These are phyloP conservation scores for Axea sp. DNA, from an alignment of 2,888 invertebrate species.

Conservation along the genomic window DNA sequence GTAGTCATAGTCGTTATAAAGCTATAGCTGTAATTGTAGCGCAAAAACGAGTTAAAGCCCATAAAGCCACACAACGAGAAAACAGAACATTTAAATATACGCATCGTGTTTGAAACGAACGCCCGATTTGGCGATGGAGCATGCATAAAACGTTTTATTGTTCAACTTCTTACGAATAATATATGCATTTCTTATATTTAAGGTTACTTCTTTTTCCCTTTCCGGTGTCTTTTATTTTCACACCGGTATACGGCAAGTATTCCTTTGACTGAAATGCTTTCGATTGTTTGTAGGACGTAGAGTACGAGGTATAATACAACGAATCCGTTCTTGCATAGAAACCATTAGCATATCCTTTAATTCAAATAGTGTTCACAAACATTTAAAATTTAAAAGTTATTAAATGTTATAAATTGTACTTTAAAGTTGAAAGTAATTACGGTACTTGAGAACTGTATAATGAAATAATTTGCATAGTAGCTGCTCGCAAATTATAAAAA, in stretches of 20 bases:
- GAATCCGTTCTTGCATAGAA: background rate
- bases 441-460: slow-evolving; percentile 4
- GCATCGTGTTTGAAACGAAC: slow-evolving; percentile 33
- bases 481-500: slow-evolving; percentile 14
- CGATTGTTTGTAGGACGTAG: slow-evolving; percentile 33
- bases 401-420: too few species aligned
- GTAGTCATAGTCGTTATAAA: too few species aligned
- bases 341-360: background rate
- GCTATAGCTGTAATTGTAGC: slow-evolving; percentile 5
- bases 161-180: slow-evolving; percentile 46
- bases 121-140: slow-evolving; percentile 32
- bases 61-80: slow-evolving; percentile 18
- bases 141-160: slow-evolving; percentile 54
- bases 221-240: slow-evolving; percentile 3
- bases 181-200: slow-evolving; percentile 28
- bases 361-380: too few species aligned
- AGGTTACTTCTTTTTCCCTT: slow-evolving; percentile 9
- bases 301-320: slow-evolving; percentile 42
- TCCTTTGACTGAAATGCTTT: slow-evolving; percentile 6
- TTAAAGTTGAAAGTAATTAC: slow-evolving; percentile 2
- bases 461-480: background rate
- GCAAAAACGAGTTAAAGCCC: slow-evolving; percentile 12
- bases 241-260: slow-evolving; percentile 5
- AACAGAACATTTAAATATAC: slow-evolving; percentile 37
- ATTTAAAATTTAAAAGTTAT: background rate